Conservation (phyloP, 2,113 vertebrate genomes). For the Felis chaus region DNA sequence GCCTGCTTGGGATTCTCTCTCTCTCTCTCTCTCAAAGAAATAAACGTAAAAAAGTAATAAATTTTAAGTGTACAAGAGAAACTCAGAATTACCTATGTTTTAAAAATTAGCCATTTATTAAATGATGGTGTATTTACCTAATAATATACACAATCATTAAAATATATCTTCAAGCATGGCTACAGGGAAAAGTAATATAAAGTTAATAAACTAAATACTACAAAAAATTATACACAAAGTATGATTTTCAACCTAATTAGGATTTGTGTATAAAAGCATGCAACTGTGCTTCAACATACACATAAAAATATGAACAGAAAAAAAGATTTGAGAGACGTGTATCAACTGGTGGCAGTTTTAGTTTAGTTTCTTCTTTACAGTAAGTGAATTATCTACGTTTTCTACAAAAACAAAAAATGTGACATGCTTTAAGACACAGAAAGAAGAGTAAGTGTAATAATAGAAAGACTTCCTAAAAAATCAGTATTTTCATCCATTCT, state of each 20-base stretch:
- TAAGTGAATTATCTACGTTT: not conserved
- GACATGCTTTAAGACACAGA: not conserved
- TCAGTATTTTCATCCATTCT: not conserved
- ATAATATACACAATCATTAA: not conserved
- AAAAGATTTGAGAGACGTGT: not conserved
- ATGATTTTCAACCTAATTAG: not conserved
- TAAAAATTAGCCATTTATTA: not conserved
- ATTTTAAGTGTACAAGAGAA: not conserved
- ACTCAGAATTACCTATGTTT: not conserved
- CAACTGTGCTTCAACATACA: not conserved
- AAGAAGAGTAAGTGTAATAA: not conserved
- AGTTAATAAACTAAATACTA: not conserved
- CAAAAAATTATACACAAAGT: not conserved
- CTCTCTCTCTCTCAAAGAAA: no score
- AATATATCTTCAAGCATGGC: slow-evolving; percentile 28
- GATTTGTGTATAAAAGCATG: not conserved
- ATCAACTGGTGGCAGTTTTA: not conserved
- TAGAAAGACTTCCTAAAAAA: not conserved
- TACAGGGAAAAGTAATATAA: slow-evolving; percentile 24
- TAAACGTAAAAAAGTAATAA: no score
- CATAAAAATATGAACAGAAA: not conserved
- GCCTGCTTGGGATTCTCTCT: no score
- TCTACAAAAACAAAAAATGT: not conserved
- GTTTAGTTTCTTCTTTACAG: not conserved
- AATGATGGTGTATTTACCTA: not conserved